phyloP scores from a whole-genome alignment of 2,113 vertebrate species.

The Engraulis encrasicolus region DNA sequence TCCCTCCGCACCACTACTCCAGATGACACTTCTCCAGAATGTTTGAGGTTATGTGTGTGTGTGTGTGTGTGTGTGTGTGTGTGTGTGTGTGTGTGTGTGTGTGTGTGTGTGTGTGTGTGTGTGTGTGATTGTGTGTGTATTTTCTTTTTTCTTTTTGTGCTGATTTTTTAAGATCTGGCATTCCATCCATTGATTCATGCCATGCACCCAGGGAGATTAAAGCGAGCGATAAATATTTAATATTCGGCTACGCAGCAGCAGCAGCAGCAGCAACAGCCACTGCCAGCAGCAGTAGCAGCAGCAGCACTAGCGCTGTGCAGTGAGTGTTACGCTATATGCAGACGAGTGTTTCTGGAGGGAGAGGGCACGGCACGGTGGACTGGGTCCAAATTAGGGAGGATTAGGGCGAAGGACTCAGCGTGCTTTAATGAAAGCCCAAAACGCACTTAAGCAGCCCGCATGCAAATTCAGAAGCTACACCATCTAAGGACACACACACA shows the following conservation, averaged over 20 bases:
- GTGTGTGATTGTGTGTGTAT: too few species aligned
- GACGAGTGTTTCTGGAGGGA: neutral
- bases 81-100: too few species aligned
- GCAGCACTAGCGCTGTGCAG: too few species aligned
- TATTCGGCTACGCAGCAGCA: neutral
- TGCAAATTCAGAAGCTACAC: conserved; percentile 1
- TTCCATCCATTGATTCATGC: neutral
- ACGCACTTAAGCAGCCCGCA: neutral
- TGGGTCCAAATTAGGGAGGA: conserved; percentile 1
- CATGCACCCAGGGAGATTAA: conserved; percentile 19
- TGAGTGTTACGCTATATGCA: neutral
- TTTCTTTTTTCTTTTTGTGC: conserved; percentile 8
- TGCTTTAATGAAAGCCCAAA: conserved; percentile 11
- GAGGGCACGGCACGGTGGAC: neutral
- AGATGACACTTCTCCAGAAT: neutral
- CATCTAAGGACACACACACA: neutral
- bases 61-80: too few species aligned
- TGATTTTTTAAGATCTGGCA: conserved; percentile 22
- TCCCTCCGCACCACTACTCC: neutral
- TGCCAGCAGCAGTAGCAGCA: neutral
- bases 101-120: too few species aligned
- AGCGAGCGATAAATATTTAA: conserved; percentile 18
- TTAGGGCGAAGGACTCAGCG: neutral
- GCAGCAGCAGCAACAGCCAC: neutral
- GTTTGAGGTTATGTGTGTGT: conserved; percentile 13